Percentiles rank a stretch among this genome's conserved stretches.
Conservation (phyloP, 1,140 invertebrate genomes). For the Daktulosphaira vitifoliae region DNA sequence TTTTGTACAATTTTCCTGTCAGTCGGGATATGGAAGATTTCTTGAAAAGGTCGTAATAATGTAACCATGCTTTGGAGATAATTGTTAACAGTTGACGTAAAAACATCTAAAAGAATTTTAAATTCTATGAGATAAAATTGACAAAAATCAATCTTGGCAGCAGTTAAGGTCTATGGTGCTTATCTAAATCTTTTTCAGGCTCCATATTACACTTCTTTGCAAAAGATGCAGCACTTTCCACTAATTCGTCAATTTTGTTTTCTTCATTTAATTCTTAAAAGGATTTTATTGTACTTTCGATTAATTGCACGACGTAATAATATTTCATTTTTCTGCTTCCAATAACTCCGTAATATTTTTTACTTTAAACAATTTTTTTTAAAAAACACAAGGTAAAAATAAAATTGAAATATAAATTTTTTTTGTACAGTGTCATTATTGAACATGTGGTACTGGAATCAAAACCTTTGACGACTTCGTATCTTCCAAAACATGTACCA, state of each 20-base stretch:
- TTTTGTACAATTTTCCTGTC: conserved; percentile 20
- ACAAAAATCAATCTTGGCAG: conserved; percentile 1
- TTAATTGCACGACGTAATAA: conserved; percentile 3
- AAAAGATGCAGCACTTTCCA: neutral
- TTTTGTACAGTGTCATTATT: conserved; percentile 3
- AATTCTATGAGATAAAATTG: conserved; percentile 23
- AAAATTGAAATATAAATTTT: conserved; percentile 9
- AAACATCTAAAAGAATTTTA: conserved; percentile 6
- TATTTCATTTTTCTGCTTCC: conserved; percentile 21
- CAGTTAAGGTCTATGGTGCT: neutral
- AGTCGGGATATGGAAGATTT: neutral
- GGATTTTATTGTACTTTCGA: conserved; percentile 7
- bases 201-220: conserved; percentile 3
- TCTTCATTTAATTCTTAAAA: conserved; percentile 6
- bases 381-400: conserved; percentile 8
- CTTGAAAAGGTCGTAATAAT: conserved; percentile 1
- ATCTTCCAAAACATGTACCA: too few species aligned
- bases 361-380: conserved; percentile 11
- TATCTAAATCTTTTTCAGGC: neutral
- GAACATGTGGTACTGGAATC: too few species aligned
- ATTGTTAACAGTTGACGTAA: neutral
- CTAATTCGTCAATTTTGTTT: conserved; percentile 3
- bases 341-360: conserved; percentile 11
- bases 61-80: conserved; percentile 3
- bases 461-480: too few species aligned